Evolutionary conservation across 2,888 invertebrate species (phyloP).

Genomic region (Orthonevra nobilis): DNA sequence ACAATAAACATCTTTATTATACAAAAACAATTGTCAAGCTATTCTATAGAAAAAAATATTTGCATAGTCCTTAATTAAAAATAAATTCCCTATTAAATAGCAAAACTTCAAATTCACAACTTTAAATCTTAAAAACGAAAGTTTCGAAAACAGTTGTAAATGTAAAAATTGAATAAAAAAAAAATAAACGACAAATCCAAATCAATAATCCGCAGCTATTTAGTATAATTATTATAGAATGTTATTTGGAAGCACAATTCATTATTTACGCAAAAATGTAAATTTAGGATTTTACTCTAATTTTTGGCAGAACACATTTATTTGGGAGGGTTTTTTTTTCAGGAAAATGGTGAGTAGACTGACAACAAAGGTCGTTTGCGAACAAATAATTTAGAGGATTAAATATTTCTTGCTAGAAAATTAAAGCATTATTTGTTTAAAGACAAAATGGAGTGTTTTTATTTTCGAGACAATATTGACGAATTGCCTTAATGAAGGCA

Average conservation of each 20-base stretch:
- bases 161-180: slow-evolving; percentile 55
- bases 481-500: too few species aligned
- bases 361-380: neutral
- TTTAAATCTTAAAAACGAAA: slow-evolving; percentile 25
- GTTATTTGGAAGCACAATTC: slow-evolving; percentile 67
- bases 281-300: too few species aligned
- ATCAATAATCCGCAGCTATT: slow-evolving; percentile 32
- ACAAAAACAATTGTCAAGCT: slow-evolving; percentile 59
- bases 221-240: slow-evolving; percentile 21
- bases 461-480: too few species aligned
- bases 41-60: slow-evolving; percentile 59
- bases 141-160: slow-evolving; percentile 54
- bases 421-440: too few species aligned
- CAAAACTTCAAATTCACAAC: slow-evolving; percentile 52
- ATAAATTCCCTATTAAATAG: slow-evolving; percentile 45
- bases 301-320: neutral
- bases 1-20: slow-evolving; percentile 43
- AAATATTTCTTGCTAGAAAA: too few species aligned
- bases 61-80: slow-evolving; percentile 49
- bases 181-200: slow-evolving; percentile 61
- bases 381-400: too few species aligned
- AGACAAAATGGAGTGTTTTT: too few species aligned
- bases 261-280: slow-evolving; percentile 12
- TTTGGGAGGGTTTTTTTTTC: slow-evolving; percentile 1
- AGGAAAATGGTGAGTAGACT: neutral